Conservation (phyloP, 2,113 vertebrate species). For the Vanacampus margaritifer region DNA sequence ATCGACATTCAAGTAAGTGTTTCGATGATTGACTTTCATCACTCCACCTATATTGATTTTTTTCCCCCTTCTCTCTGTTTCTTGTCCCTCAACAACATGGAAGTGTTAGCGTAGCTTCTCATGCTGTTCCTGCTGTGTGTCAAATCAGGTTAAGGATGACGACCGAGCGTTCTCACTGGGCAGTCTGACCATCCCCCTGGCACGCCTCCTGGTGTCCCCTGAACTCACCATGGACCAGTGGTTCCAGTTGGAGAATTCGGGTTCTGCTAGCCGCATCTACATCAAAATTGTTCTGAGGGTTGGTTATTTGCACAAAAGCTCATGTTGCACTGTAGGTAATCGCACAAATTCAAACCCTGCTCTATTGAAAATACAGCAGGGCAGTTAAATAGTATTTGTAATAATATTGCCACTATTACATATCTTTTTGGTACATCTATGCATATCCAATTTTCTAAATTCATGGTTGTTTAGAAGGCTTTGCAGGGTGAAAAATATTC, state of each 20-base stretch:
- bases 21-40: neutral
- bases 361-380: neutral
- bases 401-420: too few relatives aligned
- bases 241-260: constrained; percentile 84
- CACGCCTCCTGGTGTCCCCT: constrained; percentile 73
- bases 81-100: neutral
- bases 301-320: constrained; percentile 24
- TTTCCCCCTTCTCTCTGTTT: neutral
- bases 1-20: constrained; percentile 81
- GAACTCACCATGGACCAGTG: constrained; percentile 85
- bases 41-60: neutral
- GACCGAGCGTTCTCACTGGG: constrained; percentile 79
- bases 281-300: constrained; percentile 85
- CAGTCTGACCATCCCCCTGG: constrained; percentile 76
- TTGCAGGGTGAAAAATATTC: too few relatives aligned
- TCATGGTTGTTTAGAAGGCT: neutral
- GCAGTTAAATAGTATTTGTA: too few relatives aligned
- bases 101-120: neutral
- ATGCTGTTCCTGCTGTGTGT: neutral
- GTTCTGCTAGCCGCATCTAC: constrained; percentile 80
- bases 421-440: too few relatives aligned
- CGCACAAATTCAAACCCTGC: neutral
- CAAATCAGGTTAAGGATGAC: constrained; percentile 83
- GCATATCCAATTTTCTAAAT: too few relatives aligned
- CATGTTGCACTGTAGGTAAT: neutral